phyloP scores from a whole-genome alignment of 2,797 vertebrate genomes.

The Hozukius guyotensis region DNA sequence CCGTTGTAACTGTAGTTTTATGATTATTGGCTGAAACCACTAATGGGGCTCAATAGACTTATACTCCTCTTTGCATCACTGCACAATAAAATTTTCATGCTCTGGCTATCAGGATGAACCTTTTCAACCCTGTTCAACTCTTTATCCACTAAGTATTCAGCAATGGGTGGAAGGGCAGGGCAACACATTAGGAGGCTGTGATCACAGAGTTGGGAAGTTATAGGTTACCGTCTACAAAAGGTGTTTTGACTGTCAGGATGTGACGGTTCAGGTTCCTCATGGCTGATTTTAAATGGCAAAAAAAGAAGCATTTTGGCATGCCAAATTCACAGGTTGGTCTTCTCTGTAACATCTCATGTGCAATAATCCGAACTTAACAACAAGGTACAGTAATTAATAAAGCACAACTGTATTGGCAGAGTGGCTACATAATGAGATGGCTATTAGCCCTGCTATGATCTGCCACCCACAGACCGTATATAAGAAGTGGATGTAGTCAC shows the following conservation, averaged over 20 bases:
- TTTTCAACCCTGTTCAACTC: constrained; percentile 27
- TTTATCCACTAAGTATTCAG: constrained; percentile 21
- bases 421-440: not conserved
- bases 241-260: not conserved
- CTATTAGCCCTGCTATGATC: no score
- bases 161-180: not conserved
- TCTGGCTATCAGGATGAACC: constrained; percentile 21
- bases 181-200: not conserved
- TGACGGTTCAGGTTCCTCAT: not conserved
- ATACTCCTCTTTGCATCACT: constrained; percentile 22
- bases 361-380: not conserved
- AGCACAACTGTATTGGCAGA: not conserved
- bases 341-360: not conserved
- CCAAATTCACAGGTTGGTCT: not conserved
- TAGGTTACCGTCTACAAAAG: not conserved
- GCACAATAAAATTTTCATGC: constrained; percentile 16
- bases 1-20: constrained; percentile 38
- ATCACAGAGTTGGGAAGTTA: constrained; percentile 8
- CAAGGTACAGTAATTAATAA: not conserved
- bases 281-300: not conserved
- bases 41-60: constrained; percentile 38
- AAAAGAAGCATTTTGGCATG: not conserved
- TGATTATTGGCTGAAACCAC: constrained; percentile 44
- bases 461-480: no score
- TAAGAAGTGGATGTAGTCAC: no score